Conservation (phyloP, 2,888 invertebrate genomes). For the Subacronicta megacephala region DNA sequence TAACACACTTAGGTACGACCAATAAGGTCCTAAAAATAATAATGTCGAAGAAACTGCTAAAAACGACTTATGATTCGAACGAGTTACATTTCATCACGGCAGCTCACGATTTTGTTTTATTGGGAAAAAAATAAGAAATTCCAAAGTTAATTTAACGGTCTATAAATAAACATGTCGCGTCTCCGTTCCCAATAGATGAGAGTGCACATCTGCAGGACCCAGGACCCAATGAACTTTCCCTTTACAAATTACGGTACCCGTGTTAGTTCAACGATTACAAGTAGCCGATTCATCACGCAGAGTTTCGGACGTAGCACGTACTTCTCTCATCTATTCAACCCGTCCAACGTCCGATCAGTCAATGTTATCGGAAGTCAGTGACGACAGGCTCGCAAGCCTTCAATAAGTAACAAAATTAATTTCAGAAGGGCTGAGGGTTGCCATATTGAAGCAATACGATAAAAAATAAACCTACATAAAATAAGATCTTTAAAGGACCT, state of each 20-base stretch:
- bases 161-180: conserved; percentile 66
- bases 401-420: conserved; percentile 82
- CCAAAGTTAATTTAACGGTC: conserved; percentile 48
- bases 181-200: conserved; percentile 73
- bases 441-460: conserved; percentile 45
- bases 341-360: conserved; percentile 82
- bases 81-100: neutral
- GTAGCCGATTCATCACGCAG: conserved; percentile 83
- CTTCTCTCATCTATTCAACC: conserved; percentile 81
- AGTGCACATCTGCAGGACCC: conserved; percentile 77
- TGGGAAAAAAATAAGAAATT: conserved; percentile 18
- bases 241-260: conserved; percentile 82
- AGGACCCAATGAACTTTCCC: conserved; percentile 65
- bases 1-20: neutral
- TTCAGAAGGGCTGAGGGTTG: conserved; percentile 53
- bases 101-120: conserved; percentile 13
- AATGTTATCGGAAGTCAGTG: conserved; percentile 78
- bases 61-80: no score
- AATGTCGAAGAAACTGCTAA: no score
- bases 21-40: neutral
- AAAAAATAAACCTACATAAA: conserved; percentile 11
- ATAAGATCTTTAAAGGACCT: conserved; percentile 4
- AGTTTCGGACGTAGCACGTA: conserved; percentile 81
- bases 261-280: conserved; percentile 87
- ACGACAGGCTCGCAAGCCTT: conserved; percentile 66